Conservation (phyloP, 2,888 invertebrate genomes). For the Drosophila vallismaia region DNA sequence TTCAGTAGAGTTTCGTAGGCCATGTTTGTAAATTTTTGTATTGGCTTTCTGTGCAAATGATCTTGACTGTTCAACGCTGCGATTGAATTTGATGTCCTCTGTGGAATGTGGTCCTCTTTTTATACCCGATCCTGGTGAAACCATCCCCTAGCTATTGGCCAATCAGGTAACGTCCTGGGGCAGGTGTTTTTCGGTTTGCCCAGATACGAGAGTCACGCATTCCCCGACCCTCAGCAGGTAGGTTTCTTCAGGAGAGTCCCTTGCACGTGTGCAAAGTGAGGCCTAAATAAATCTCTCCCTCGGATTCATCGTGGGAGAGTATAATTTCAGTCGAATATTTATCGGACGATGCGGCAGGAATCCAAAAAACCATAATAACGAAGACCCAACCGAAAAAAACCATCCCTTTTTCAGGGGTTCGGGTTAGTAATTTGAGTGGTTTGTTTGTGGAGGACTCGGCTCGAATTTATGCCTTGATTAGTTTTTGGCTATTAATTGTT, state of each 20-base stretch:
- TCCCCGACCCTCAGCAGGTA: constrained; percentile 47
- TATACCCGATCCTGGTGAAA: constrained; percentile 57
- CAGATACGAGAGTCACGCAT: constrained; percentile 34
- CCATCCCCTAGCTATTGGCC: constrained; percentile 64
- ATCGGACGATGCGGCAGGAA: constrained; percentile 55
- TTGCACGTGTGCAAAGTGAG: constrained; percentile 39
- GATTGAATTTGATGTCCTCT: constrained; percentile 65
- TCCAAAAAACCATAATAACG: constrained; percentile 30
- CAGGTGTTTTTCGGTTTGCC: constrained; percentile 69
- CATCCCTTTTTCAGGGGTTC: constrained; percentile 43
- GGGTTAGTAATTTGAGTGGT: constrained; percentile 55
- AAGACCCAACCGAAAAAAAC: constrained; percentile 2
- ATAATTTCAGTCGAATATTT: constrained; percentile 62
- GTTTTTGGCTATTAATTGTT: constrained; percentile 56
- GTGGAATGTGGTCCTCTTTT: constrained; percentile 45
- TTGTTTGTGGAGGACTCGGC: constrained; percentile 49
- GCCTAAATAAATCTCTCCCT: constrained; percentile 48
- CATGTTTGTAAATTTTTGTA: constrained; percentile 51
- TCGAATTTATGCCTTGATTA: constrained; percentile 62
- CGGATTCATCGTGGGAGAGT: constrained; percentile 71
- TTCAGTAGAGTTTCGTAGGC: constrained; percentile 69
- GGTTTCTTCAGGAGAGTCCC: constrained; percentile 27
- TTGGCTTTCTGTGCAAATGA: constrained; percentile 4
- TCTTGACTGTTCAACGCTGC: constrained; percentile 38
- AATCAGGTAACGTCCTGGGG: constrained; percentile 61